Evolutionary conservation across 1,140 invertebrate species (phyloP), one percentile per base, ranked within the genome.

Genomic region (Lucilia sericata): DNA sequence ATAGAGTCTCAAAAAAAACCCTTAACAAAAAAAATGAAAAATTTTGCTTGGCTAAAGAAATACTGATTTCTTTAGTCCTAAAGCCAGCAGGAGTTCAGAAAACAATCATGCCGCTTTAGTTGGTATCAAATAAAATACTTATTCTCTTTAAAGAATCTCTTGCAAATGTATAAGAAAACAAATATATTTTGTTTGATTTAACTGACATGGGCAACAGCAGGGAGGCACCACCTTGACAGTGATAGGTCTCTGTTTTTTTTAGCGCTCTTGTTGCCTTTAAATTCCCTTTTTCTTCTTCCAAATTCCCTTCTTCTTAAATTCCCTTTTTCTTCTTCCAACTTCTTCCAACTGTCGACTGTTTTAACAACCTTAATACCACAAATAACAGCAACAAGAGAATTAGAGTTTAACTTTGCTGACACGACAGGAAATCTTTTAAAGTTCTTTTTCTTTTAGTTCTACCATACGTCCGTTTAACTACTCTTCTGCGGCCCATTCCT

Each of bases 291-390:
- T n/a, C 5, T 55, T 70, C 65, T 21, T 7, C 19, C 7, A 25
- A n/a, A 8, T 70, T 70, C 3, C n/a, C n/a, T n/a, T n/a, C n/a
- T n/a, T n/a, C 25, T 30, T 30, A 2, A 13, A 60, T 60, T n/a
- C n/a, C 55, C 14, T 60, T 17, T 60, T 60, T 10, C 5, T 55
- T 70, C 65, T 21, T 7, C 19, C 7, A 25, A n/a, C 21, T 70
- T 70, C 3, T 1, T 30, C 3, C 3, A 5, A 70, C 65, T 70
- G 51, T 84, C 83, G 75, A 81, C 74, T 51, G 83, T 85, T 86
- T 85, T 87, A 88, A 88, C 86, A 86, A 87, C 87, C 86, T 87
- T 86, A 84, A 86, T 83, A 82, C 82, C 65, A 83, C 55, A 25
- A 82, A 74, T 47, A 78, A 78, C 75, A 78, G 75, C 75, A 78